Evolutionary conservation across 2,797 vertebrate species (phyloP), one percentile per base, ranked within the genome.

Genomic region (Gallinago nigripennis): DNA sequence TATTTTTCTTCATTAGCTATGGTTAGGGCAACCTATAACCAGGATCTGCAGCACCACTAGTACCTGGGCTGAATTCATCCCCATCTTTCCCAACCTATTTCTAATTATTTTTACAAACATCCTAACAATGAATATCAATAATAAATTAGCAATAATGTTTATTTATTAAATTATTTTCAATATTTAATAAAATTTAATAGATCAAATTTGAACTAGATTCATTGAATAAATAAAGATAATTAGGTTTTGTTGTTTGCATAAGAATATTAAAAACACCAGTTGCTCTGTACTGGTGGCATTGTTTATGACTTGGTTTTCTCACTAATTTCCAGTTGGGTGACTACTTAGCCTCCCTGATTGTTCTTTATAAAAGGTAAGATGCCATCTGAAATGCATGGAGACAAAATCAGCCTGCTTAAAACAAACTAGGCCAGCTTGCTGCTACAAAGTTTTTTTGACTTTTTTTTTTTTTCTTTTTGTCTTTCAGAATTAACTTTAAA

Each of bases 131-230:
- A 90, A n/a, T 92, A 95, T 96, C 86, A 96, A 96, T 94, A 95
- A 96, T 96, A 87, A 87, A 96, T 96, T 86, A 96, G 61, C 45
- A 58, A 81, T 64, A 1, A 0, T 63, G 27, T 58, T 93, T 96
- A 91, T 97, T 97, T 97, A 96, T 97, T 96, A 97, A 95, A 95
- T 97, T 72, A 65, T 96, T 95, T 92, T 97, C 97, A 98, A 97
- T 98, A 97, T 97, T 98, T 98, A 97, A 97, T 97, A 97, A 61
- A 90, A 97, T 93, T 96, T 91, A 95, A 96, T 94, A 95, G 91
- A 95, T 94, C 87, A 88, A 97, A 97, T 98, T 96, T 97, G 82
- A 96, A 97, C 78, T 94, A 86, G 84, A 94, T 88, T 92, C 96
- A 56, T 75, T 76, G 91, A 96, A 96, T 94, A 95, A 95, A 94